Percentiles rank a stretch among this genome's conserved stretches.
These are phyloP conservation scores for Temnothorax longispinosus DNA, from an alignment of 1,140 invertebrate genomes.

Conservation along the genomic window DNA sequence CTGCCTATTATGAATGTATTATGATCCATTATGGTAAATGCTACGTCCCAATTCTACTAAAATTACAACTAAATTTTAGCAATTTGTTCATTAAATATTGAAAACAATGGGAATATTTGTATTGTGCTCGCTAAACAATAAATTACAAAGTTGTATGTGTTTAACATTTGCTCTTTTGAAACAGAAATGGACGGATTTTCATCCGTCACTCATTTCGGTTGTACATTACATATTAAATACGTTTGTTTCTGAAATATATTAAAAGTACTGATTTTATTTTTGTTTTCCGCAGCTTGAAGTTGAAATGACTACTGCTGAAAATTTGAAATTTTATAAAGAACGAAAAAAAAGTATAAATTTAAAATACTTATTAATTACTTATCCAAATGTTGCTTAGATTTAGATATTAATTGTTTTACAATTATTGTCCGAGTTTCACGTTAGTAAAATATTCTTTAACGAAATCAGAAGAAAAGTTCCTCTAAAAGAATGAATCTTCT, in stretches of 20 bases:
- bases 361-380: background rate
- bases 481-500: background rate
- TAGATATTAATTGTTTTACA: background rate
- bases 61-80: conserved; percentile 19
- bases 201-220: conserved; percentile 27
- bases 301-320: background rate
- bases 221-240: conserved; percentile 36
- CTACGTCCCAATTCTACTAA: background rate
- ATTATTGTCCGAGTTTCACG: background rate
- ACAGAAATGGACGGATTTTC: conserved; percentile 19
- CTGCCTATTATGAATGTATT: conserved; percentile 4
- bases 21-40: background rate
- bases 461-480: background rate
- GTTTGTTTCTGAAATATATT: background rate
- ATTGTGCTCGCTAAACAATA: conserved; percentile 6
- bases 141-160: conserved; percentile 31
- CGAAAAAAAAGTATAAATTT: background rate
- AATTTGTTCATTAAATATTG: conserved; percentile 7
- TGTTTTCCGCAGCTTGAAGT: conserved; percentile 13
- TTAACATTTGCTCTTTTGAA: conserved; percentile 38
- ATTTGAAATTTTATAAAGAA: background rate
- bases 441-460: background rate
- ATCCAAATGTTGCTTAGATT: background rate
- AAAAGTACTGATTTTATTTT: conserved; percentile 13
- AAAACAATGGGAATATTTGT: conserved; percentile 41